Evolutionary conservation across 2,888 invertebrate genomes (phyloP).

Genomic region (Temnothorax unifasciatus): DNA sequence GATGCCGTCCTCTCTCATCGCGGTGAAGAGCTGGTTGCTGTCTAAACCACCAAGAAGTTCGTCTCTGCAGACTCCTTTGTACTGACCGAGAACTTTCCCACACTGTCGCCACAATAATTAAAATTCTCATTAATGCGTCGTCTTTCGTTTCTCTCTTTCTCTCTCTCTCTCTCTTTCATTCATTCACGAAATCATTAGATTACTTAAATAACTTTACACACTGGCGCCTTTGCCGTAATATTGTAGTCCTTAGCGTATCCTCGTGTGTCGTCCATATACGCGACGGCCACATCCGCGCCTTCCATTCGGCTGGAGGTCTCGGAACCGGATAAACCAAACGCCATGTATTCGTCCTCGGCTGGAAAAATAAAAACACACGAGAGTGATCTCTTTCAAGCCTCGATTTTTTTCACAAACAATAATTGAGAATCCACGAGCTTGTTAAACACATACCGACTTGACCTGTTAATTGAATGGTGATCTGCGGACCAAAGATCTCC

Average conservation of each 20-base stretch:
- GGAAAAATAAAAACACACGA: constrained; percentile 44
- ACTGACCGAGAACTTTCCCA: constrained; percentile 94
- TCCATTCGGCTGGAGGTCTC: constrained; percentile 91
- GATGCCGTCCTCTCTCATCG: constrained; percentile 91
- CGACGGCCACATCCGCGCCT: constrained; percentile 94
- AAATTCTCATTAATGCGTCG: background rate
- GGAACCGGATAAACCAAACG: constrained; percentile 95
- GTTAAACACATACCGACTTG: constrained; percentile 87
- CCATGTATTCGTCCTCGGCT: constrained; percentile 94
- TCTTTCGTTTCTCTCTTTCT: background rate
- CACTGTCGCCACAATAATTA: constrained; percentile 88
- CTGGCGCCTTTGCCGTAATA: constrained; percentile 93
- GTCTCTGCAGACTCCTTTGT: constrained; percentile 95
- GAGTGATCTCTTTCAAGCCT: background rate
- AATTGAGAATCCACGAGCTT: background rate
- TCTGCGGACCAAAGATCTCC: constrained; percentile 96
- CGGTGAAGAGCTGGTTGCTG: constrained; percentile 93
- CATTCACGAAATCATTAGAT: background rate
- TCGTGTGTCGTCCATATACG: constrained; percentile 91
- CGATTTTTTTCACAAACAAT: background rate
- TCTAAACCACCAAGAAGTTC: constrained; percentile 93
- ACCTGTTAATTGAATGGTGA: constrained; percentile 94
- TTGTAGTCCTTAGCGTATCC: constrained; percentile 94
- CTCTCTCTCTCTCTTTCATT: background rate
- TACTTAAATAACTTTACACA: constrained; percentile 84